Evolutionary conservation across 2,113 vertebrate species (phyloP), one percentile per base, ranked within the genome.

Genomic region (Rhea americana): DNA sequence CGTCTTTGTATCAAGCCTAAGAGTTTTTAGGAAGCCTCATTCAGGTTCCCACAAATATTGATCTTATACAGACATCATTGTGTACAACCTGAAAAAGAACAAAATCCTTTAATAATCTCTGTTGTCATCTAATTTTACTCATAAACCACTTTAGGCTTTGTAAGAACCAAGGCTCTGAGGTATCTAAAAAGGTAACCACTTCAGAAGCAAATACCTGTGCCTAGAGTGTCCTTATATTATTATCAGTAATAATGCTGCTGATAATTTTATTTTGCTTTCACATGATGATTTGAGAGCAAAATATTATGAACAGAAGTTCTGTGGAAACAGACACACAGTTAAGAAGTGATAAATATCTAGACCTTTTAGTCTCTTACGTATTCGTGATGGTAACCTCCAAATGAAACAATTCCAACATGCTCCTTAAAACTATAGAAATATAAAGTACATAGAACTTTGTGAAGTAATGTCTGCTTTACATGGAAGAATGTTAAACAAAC

Each of bases 381-480:
- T 47, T 19, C 47, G n/a, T 48, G 39, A 82, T 67, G 26, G 66
- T 78, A 37, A 75, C 68, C n/a, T 85, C 76, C 45, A 58, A 66
- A 80, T 20, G 56, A 30, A 72, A 76, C 51, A 56, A 85, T 62
- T 94, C 76, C 66, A 76, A 35, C 32, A 45, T 78, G 32, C 80
- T 73, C 67, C 3, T 3, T 70, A 72, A 84, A 92, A 90, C 41
- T 68, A 53, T 7, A 83, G 75, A 83, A 96, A 87, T 66, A 70
- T 22, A 85, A 83, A 96, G 56, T 51, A 85, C 89, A 85, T 78
- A 91, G 89, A 93, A 94, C 41, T 94, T 96, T 84, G 88, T 95
- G 92, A 96, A 93, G 92, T 93, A 58, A 93, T 91, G 92, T 94
- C 93, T 96, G 90, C 80, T 84, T 90, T 71, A 65, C 56, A 19